phyloP scores from a whole-genome alignment of 2,113 vertebrate species.

The Rhea americana region DNA sequence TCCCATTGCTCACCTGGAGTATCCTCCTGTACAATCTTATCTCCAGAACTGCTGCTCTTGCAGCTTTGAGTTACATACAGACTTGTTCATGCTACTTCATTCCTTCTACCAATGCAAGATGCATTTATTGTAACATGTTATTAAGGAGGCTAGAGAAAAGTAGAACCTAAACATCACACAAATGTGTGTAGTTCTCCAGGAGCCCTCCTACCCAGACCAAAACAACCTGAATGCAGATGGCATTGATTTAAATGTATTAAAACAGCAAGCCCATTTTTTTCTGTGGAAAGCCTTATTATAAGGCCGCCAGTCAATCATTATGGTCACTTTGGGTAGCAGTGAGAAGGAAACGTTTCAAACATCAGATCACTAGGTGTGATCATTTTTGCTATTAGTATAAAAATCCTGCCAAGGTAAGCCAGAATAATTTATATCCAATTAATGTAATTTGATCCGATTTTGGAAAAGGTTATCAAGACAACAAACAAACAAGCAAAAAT shows the following conservation, averaged over 20 bases:
- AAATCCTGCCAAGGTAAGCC: not conserved
- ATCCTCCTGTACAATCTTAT: not conserved
- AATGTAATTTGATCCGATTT: not conserved
- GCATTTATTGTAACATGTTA: not conserved
- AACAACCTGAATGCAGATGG: not conserved
- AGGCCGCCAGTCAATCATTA: not conserved
- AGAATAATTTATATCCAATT: not conserved
- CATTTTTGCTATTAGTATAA: slow-evolving; percentile 4
- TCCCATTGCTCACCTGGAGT: not conserved
- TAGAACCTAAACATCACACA: slow-evolving; percentile 30
- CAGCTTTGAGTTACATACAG: not conserved
- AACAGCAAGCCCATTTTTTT: slow-evolving; percentile 46
- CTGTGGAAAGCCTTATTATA: slow-evolving; percentile 6
- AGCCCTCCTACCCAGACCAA: slow-evolving; percentile 32
- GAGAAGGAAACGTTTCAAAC: not conserved
- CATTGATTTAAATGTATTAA: slow-evolving; percentile 28
- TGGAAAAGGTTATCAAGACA: not conserved
- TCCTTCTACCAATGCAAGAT: not conserved
- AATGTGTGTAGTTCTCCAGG: not conserved
- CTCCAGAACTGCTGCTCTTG: not conserved
- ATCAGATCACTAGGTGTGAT: not conserved
- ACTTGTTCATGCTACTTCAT: not conserved
- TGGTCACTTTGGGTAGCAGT: not conserved
- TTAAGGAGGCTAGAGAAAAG: not conserved
- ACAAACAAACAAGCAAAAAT: not conserved